phyloP scores from a whole-genome alignment of 2,113 vertebrate species.

The Cottus gobio region DNA sequence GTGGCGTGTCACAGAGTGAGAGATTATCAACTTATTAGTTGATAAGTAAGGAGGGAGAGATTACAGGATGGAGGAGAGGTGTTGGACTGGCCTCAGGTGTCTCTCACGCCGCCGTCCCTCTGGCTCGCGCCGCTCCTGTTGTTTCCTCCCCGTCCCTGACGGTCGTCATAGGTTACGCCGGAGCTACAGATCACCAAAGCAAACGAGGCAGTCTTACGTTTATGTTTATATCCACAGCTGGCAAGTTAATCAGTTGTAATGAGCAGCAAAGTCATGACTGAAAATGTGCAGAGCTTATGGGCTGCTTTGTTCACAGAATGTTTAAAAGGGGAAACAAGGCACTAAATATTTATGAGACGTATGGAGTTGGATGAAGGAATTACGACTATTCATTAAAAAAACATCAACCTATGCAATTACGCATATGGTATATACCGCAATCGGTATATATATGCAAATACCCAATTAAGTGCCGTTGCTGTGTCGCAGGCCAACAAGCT shows the following conservation, averaged over 20 bases:
- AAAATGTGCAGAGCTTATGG: not conserved
- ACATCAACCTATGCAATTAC: not conserved
- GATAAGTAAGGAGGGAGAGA: too few relatives aligned
- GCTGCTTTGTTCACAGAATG: not conserved
- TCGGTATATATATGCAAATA: too few relatives aligned
- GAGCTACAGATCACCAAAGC: not conserved
- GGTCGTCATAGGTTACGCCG: not conserved
- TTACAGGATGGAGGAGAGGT: conserved; percentile 47
- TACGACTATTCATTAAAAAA: not conserved
- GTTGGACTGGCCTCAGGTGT: conserved; percentile 61
- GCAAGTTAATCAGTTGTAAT: not conserved
- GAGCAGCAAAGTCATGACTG: not conserved
- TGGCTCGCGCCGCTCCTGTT: conserved; percentile 16
- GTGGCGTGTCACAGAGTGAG: conserved; percentile 55
- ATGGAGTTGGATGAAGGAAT: not conserved
- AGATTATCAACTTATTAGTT: too few relatives aligned
- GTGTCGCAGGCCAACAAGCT: not conserved
- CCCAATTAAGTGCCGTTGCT: not conserved
- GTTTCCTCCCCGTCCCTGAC: conserved; percentile 15
- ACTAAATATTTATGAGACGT: not conserved
- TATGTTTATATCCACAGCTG: not conserved
- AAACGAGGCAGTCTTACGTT: not conserved
- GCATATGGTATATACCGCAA: too few relatives aligned
- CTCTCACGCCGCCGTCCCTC: conserved; percentile 38
- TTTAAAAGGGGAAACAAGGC: not conserved